phyloP scores from a whole-genome alignment of 2,888 invertebrate genomes.

The Hydrotaea cyrtoneurina region DNA sequence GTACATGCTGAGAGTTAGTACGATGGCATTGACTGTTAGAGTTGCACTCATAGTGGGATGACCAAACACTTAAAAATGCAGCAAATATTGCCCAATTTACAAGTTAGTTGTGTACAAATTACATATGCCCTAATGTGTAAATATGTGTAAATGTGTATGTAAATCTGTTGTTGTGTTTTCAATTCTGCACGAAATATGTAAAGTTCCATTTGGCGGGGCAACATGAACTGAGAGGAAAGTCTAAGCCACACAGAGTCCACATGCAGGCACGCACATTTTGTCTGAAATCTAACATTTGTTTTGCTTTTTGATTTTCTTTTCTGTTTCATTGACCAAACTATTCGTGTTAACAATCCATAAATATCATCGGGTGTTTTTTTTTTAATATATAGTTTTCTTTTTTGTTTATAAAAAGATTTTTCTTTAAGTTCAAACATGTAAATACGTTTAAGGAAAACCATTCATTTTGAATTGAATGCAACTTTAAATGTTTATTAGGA shows the following conservation, averaged over 20 bases:
- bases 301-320: too few relatives aligned
- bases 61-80: constrained; percentile 48
- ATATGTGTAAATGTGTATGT: neutral
- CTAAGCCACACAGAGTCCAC: neutral
- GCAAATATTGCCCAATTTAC: constrained; percentile 38
- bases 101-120: constrained; percentile 9
- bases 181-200: neutral
- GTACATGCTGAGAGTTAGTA: too few relatives aligned
- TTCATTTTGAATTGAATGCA: neutral
- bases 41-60: neutral
- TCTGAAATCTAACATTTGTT: neutral
- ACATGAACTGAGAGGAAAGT: neutral
- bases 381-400: neutral
- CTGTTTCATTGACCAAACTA: constrained; percentile 10
- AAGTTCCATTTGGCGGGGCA: neutral
- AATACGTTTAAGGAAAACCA: constrained; percentile 16
- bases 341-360: constrained; percentile 36
- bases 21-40: constrained; percentile 27
- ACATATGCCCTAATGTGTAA: neutral
- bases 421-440: constrained; percentile 4
- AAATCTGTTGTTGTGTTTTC: neutral
- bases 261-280: neutral
- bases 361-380: neutral
- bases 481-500: neutral
- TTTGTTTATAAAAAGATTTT: neutral